These are phyloP conservation scores for Peromyscus maniculatus DNA, from an alignment of 2,113 vertebrate species.

Conservation along the genomic window DNA sequence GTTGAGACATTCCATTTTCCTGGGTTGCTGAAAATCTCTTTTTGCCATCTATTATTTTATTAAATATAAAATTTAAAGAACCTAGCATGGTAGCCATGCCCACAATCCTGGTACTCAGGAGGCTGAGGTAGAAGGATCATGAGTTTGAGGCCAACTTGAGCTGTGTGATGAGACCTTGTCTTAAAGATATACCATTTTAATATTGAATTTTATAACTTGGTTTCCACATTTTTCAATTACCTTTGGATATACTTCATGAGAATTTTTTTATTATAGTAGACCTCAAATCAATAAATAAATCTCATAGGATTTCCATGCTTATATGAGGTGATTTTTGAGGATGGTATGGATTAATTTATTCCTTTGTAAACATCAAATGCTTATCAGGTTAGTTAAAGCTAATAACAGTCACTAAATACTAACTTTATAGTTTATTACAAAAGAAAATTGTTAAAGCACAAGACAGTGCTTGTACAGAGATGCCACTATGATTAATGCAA, in stretches of 20 bases:
- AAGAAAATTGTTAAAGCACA: constrained; percentile 50
- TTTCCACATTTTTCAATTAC: neutral
- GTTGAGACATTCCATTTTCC: neutral
- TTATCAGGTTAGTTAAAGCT: constrained; percentile 62
- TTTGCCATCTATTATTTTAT: neutral
- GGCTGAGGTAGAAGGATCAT: neutral
- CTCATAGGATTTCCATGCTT: neutral
- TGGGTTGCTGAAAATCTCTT: neutral
- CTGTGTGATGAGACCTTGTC: neutral
- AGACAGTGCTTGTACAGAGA: constrained; percentile 42
- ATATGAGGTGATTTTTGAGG: neutral
- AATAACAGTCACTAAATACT: constrained; percentile 35
- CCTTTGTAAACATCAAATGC: neutral
- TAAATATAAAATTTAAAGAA: constrained; percentile 32
- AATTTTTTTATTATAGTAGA: neutral
- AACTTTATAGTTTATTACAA: constrained; percentile 29
- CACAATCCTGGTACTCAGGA: neutral
- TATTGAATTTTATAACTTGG: constrained; percentile 28
- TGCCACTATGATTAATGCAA: constrained; percentile 57
- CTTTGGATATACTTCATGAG: constrained; percentile 5
- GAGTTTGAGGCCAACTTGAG: neutral
- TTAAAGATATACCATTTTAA: neutral
- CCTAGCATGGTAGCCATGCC: neutral
- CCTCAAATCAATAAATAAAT: neutral
- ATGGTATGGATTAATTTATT: constrained; percentile 43